Evolutionary conservation across 1,140 invertebrate species (phyloP).

Genomic region (Orussus abietinus): DNA sequence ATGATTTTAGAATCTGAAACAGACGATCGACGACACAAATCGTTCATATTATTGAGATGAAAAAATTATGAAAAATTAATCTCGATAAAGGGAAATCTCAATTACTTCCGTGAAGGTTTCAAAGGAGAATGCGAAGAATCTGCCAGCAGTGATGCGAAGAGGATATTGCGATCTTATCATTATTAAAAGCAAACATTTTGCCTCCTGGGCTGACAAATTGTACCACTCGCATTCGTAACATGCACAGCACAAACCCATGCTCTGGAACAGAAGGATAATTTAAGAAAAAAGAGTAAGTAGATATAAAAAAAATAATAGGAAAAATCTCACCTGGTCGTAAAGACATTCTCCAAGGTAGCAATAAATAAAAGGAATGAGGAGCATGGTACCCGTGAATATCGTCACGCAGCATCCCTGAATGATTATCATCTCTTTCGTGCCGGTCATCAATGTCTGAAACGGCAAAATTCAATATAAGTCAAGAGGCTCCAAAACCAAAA

Average conservation of each 20-base stretch:
- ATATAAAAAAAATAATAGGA: no score
- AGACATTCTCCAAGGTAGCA: slow-evolving; percentile 23
- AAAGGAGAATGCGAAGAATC: slow-evolving; percentile 22
- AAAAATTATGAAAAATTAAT: not conserved
- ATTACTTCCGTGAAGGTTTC: slow-evolving; percentile 23
- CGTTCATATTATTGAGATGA: no score
- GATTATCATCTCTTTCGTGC: not conserved
- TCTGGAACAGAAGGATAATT: slow-evolving; percentile 16
- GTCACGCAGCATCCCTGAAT: slow-evolving; percentile 9
- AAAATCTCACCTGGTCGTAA: slow-evolving; percentile 14
- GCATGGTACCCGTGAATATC: slow-evolving; percentile 9
- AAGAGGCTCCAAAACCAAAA: no score
- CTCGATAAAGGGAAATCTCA: no score
- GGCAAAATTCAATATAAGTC: not conserved
- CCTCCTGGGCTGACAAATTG: slow-evolving; percentile 17
- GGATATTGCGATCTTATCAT: slow-evolving; percentile 14
- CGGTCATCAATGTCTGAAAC: slow-evolving; percentile 12
- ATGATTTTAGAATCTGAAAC: slow-evolving; percentile 20
- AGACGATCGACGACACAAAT: not conserved
- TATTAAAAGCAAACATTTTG: slow-evolving; percentile 19
- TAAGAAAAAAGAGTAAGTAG: no score
- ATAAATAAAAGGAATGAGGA: slow-evolving; percentile 17
- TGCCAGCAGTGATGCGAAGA: slow-evolving; percentile 19
- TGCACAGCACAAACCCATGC: slow-evolving; percentile 6
- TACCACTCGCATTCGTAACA: slow-evolving; percentile 21